Conservation (phyloP, 2,113 vertebrate species). For the Sylvietta virens region DNA sequence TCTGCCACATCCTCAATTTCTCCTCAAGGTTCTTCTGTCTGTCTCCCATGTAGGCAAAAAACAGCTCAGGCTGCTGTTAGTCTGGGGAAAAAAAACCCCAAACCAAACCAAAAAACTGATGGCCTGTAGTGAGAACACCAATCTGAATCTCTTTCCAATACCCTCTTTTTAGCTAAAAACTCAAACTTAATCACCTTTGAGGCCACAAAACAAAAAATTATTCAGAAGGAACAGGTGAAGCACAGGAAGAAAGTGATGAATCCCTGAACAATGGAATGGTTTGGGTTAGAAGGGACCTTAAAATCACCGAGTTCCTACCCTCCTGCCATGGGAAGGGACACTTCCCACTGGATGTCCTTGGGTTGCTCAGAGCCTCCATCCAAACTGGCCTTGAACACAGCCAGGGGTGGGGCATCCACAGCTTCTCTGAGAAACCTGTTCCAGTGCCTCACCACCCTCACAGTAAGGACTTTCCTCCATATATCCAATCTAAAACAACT, state of each 20-base stretch:
- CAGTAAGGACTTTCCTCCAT: not conserved
- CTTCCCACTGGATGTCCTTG: not conserved
- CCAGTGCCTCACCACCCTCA: not conserved
- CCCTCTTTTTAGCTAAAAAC: not conserved
- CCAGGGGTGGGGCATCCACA: not conserved
- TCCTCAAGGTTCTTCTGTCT: not conserved
- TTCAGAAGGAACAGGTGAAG: not conserved
- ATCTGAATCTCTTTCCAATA: not conserved
- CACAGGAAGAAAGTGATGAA: not conserved
- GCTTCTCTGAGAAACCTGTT: not conserved
- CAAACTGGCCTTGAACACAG: not conserved
- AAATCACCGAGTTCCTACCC: fast-evolving
- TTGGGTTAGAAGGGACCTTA: not conserved
- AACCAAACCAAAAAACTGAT: not conserved
- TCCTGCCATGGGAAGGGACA: not conserved
- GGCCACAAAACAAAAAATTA: not conserved
- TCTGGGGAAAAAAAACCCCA: not conserved
- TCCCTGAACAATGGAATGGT: not conserved
- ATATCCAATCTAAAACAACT: not conserved
- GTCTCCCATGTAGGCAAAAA: not conserved
- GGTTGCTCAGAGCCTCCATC: not conserved
- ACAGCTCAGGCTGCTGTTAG: not conserved
- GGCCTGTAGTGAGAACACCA: not conserved
- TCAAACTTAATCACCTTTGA: not conserved
- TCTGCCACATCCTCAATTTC: not conserved